Base-by-base conservation (phyloP, 2,797 vertebrate species). In the Thaleichthys pacificus region DNA sequence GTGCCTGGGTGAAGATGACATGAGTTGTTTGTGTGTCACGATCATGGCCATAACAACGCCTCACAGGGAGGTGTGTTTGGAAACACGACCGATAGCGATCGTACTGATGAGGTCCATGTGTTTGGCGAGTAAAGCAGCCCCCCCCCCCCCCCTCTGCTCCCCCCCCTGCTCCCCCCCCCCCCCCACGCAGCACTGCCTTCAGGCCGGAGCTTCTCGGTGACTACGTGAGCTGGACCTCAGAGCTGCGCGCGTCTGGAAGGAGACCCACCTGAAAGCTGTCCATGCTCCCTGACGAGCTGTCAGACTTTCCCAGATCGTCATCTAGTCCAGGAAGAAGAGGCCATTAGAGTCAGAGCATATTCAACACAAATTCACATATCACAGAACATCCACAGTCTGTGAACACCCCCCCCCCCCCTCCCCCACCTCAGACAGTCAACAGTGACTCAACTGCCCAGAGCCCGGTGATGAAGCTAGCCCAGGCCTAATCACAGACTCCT, bases 291-390 rank as follows among this genome's bases (percentile, higher is more conserved):
- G 95, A 94, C 26, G 95, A 96, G 74, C 93, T 95, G 90, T 99
- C 97, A 75, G 95, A 90, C 85, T 95, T 99, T 83, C 92, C 95
- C 86, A 95, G 93, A 81, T 99, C 97, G 85, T 99, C 97, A 91
- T 99, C 97, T 98, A 81, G 77, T 91, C 91, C 8, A 61, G 63
- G 32, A 65, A 68, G 57, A 49, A 49, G 35, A 22, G n/a, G 17
- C 17, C 8, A 63, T 30, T 80, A 38, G 28, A 71, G 22, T 8
- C 42, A 6, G 21, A 42, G 47, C 38, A 69, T 68, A 70, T 1
- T 71, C 60, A n/a, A 42, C 38, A 4, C 38, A 4, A 32, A 42
- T 42, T 42, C 38, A 42, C 38, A 8, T 35, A 35, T 35, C 5
- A 35, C 32, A 35, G 38, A 42, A 6, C 38, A 35, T 35, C 9